A percentile compares a stretch with the other conserved stretches of the same genome.
These are phyloP conservation scores for Delphinus delphis DNA, from an alignment of 2,113 vertebrate genomes.

Conservation along the genomic window DNA sequence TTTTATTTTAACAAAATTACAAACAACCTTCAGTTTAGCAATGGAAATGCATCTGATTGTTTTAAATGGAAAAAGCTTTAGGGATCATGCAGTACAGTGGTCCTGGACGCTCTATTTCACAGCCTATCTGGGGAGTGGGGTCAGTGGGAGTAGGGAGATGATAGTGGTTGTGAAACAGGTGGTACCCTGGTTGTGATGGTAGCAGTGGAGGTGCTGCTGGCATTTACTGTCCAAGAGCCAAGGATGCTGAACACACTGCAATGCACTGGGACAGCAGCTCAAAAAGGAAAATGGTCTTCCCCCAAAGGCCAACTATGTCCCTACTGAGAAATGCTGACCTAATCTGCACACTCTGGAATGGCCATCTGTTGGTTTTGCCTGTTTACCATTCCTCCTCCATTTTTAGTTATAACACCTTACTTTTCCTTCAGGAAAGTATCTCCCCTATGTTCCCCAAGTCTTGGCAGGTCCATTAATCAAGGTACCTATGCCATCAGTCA, in stretches of 20 bases:
- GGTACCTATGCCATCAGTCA: neutral
- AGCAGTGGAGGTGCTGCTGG: neutral
- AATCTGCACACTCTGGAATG: neutral
- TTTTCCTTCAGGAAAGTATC: neutral
- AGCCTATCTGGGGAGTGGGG: neutral
- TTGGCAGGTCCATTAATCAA: slow-evolving; percentile 1
- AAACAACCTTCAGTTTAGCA: neutral
- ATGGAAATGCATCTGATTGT: neutral
- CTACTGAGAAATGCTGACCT: neutral
- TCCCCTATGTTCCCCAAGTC: neutral
- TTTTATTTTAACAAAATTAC: slow-evolving; percentile 14
- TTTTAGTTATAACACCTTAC: neutral
- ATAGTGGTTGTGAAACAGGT: neutral
- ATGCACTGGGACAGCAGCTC: neutral
- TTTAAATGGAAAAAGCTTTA: neutral
- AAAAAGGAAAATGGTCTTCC: neutral
- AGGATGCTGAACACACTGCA: neutral
- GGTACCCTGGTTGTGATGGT: neutral
- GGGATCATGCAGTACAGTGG: neutral
- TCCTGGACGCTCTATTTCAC: neutral
- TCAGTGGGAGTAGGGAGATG: neutral
- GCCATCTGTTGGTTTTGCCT: neutral
- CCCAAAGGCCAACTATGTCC: neutral
- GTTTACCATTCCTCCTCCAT: neutral
- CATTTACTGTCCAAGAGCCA: neutral